Conservation (phyloP, 2,797 vertebrate species). For the Silurus aristotelis region DNA sequence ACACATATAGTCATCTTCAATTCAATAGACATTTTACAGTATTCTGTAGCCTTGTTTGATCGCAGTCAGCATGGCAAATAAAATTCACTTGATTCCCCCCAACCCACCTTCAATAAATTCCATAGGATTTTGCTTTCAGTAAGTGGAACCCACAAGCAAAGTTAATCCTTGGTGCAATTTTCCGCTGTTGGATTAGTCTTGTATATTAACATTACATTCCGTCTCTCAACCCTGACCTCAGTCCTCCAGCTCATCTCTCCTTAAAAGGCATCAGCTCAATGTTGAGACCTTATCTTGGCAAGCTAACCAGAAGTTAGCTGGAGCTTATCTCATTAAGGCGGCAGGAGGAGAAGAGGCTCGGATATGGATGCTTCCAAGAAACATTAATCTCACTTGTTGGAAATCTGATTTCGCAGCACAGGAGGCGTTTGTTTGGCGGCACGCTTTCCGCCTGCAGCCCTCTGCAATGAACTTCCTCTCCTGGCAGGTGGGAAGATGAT, state of each 20-base stretch:
- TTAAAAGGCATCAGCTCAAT: conserved; percentile 71
- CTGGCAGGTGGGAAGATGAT: conserved; percentile 61
- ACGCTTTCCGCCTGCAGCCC: conserved; percentile 53
- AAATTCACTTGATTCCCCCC: conserved; percentile 60
- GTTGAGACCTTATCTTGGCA: conserved; percentile 58
- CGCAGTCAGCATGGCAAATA: conserved; percentile 44
- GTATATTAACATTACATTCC: conserved; percentile 60
- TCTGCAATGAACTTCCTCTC: conserved; percentile 53
- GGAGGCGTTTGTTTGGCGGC: conserved; percentile 46
- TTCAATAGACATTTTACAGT: conserved; percentile 14
- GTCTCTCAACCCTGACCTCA: conserved; percentile 57
- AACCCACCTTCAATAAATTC: conserved; percentile 56
- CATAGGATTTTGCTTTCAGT: conserved; percentile 63
- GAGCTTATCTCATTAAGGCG: conserved; percentile 60
- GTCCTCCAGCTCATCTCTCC: conserved; percentile 60
- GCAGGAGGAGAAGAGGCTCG: conserved; percentile 46
- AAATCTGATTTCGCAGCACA: conserved; percentile 61
- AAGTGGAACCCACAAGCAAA: conserved; percentile 65
- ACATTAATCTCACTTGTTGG: conserved; percentile 70
- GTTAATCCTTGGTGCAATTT: conserved; percentile 71
- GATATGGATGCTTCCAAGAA: conserved; percentile 67
- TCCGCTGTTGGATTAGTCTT: conserved; percentile 70
- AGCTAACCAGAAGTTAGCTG: conserved; percentile 58
- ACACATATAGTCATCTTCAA: not conserved
- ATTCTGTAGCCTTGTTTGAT: conserved; percentile 29